These are phyloP conservation scores for Buathra laborator DNA, from an alignment of 2,888 invertebrate genomes.

Conservation along the genomic window DNA sequence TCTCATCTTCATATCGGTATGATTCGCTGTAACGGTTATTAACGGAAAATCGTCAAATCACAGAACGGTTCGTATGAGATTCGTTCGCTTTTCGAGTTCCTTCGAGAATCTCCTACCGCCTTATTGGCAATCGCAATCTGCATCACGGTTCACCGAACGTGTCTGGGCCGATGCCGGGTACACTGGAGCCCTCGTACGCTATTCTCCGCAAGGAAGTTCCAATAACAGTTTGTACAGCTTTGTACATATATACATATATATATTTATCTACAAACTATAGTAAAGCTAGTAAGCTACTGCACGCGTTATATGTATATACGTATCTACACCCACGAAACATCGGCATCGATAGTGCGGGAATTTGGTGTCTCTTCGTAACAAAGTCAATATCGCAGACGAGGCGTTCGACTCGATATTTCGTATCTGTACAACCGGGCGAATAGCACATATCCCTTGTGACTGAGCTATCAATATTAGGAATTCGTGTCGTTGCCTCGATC, in stretches of 20 bases:
- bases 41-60: slow-evolving; percentile 51
- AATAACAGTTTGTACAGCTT: slow-evolving; percentile 63
- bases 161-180: slow-evolving; percentile 41
- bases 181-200: slow-evolving; percentile 9
- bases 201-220: slow-evolving; percentile 56
- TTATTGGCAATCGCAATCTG: slow-evolving; percentile 68
- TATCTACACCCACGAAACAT: not conserved
- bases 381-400: slow-evolving; percentile 57
- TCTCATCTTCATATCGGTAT: not conserved
- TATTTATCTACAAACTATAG: slow-evolving; percentile 19
- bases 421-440: not conserved
- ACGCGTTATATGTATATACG: slow-evolving; percentile 33
- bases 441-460: not conserved
- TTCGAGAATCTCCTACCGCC: slow-evolving; percentile 16
- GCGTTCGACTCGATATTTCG: slow-evolving; percentile 16
- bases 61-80: slow-evolving; percentile 48
- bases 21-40: slow-evolving; percentile 41
- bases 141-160: slow-evolving; percentile 63
- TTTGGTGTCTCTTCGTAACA: slow-evolving; percentile 38
- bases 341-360: slow-evolving; percentile 35
- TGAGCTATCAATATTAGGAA: slow-evolving; percentile 27
- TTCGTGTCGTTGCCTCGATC: not conserved
- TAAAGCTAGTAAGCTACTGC: slow-evolving; percentile 14
- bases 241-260: slow-evolving; percentile 30
- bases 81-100: slow-evolving; percentile 10